Base-by-base conservation (phyloP, 1,140 invertebrate genomes). In the Zophobas atratus region DNA sequence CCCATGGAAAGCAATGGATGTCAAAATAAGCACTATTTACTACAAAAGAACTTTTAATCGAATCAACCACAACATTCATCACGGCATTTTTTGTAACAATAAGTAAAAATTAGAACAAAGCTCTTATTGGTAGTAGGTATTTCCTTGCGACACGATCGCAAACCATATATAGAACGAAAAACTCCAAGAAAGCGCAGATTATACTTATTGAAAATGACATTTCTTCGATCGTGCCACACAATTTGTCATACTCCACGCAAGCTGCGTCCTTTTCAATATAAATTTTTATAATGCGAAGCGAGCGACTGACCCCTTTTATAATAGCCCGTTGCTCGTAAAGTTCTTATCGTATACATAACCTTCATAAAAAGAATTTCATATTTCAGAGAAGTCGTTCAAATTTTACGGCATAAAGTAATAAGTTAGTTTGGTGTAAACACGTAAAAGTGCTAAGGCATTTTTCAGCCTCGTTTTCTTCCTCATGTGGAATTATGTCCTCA, bases 281-380 rank as follows among this genome's bases (percentile, higher is more conserved):
- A 36, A 67, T 67, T 67, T 60, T 67, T 67, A 67, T 67, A 67
- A 67, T 67, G 60, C 43, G 38, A 67, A 32, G 36, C 56, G 56
- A 60, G 36, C 35, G 43, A 67, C 38, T 67, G 60, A 67, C 60
- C 60, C 39, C 60, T 1, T 67, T 67, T 43, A 60, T 60, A 60
- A 60, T 60, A 39, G 56, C 56, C 6, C 36, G 38, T 3, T n/a
- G 60, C 38, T 46, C 60, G 60, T 67, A 67, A 67, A 67, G 43
- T 41, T 43, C 60, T 67, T 67, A 67, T 67, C 60, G 49, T 20
- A 51, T n/a, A 2, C 49, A 20, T 20, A 46, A 46, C n/a, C n/a
- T 51, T 2, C n/a, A 67, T 67, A 67, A 43, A 67, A 67, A 67
- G 20, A 43, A 67, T 67, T 67, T 67, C 3, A 67, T 67, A 67